These are phyloP conservation scores for Caenorhabditis sp. DNA, from an alignment of 2,888 invertebrate genomes.

Conservation along the genomic window DNA sequence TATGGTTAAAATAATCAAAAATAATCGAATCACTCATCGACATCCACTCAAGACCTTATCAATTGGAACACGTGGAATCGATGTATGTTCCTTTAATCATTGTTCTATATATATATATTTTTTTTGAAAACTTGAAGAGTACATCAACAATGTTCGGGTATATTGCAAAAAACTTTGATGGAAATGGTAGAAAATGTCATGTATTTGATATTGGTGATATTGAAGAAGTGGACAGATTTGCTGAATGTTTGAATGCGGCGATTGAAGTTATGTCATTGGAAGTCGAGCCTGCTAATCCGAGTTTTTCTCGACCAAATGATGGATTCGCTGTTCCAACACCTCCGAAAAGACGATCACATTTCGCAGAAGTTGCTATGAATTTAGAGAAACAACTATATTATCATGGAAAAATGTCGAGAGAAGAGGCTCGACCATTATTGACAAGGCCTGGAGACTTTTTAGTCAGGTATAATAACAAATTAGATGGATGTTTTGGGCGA, in stretches of 20 bases:
- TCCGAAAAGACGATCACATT: not conserved
- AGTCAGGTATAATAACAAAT: slow-evolving; percentile 13
- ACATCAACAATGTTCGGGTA: slow-evolving; percentile 35
- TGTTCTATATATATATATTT: too few relatives aligned
- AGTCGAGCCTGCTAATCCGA: not conserved
- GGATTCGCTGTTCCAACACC: slow-evolving; percentile 8
- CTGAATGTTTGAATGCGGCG: slow-evolving; percentile 13
- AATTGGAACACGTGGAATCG: slow-evolving; percentile 14
- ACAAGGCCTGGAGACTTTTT: slow-evolving; percentile 24
- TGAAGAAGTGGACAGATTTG: slow-evolving; percentile 25
- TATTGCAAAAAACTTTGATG: slow-evolving; percentile 39
- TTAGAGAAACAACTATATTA: slow-evolving; percentile 12
- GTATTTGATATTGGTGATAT: slow-evolving; percentile 24
- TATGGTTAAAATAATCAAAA: slow-evolving; percentile 26
- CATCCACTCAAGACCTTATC: slow-evolving; percentile 23
- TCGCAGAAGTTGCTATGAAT: not conserved
- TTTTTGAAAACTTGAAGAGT: too few relatives aligned
- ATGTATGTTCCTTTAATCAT: too few relatives aligned
- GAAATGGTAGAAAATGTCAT: slow-evolving; percentile 30
- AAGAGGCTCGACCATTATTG: slow-evolving; percentile 14
- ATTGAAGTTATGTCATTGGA: slow-evolving; percentile 12
- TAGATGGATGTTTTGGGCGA: not conserved
- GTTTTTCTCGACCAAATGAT: not conserved
- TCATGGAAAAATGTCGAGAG: slow-evolving; percentile 27
- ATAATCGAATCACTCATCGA: slow-evolving; percentile 20